Evolutionary conservation across 2,888 invertebrate genomes (phyloP), one percentile per base, ranked within the genome.

Genomic region (Limnephilus marmoratus): DNA sequence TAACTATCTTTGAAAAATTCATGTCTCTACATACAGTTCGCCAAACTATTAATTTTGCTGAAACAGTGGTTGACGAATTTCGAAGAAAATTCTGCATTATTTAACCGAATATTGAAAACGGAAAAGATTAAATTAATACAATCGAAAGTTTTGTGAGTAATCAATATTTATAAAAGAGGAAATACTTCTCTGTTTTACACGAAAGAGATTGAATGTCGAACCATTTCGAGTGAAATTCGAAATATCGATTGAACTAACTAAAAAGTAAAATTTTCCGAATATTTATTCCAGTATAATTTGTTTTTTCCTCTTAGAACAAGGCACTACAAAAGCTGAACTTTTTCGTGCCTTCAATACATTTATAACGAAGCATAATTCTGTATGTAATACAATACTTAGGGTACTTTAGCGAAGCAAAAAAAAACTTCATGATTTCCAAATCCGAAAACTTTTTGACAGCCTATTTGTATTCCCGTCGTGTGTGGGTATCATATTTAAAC

Each of bases 351-450:
- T 68, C 68, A 24, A 68, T 68, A 68, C 53, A 68, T 68, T 68
- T 68, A 18, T 68, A 24, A 68, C 18, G 18, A 68, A 68, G 68
- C 68, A n/a, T 68, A 24, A 68, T 68, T 68, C 24, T 68, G 24
- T n/a, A 41, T 85, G 37, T 37, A 37, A 41, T 85, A 34, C 41
- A 37, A 85, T 85, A 85, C 41, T 41, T 85, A 41, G 85, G 45
- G 37, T 85, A 41, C 85, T 41, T 85, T 45, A 37, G 37, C 45
- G n/a, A 37, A 68, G 68, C 68, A 41, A 24, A n/a, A 86, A 24
- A n/a, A 88, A 88, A 88, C 68, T 88, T 88, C 88, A 31, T 88
- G 88, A 88, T 88, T 86, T 34, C 24, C 88, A 68, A 88, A 88
- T 88, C 31, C 53, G 88, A 88, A 88, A 88, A 83, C 83, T 37